phyloP scores from a whole-genome alignment of 2,888 invertebrate genomes.

The Brachylomia viminalis region DNA sequence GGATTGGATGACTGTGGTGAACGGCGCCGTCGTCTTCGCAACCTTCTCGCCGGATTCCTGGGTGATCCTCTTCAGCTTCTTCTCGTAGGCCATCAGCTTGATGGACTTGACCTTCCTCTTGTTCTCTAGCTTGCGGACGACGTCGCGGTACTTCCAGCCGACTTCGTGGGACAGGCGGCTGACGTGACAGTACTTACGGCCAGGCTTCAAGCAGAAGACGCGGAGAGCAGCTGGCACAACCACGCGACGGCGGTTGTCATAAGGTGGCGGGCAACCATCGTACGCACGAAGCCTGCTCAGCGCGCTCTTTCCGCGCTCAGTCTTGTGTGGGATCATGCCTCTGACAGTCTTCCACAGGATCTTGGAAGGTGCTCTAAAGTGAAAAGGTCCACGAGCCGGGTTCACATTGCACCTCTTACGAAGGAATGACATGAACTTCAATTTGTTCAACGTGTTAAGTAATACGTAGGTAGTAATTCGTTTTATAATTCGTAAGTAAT shows the following conservation, averaged over 20 bases:
- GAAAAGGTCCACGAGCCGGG: conserved; percentile 99
- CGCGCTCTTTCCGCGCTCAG: conserved; percentile 98
- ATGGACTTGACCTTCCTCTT: conserved; percentile 97
- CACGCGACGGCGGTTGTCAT: conserved; percentile 98
- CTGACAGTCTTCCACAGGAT: conserved; percentile 99
- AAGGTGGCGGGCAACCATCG: conserved; percentile 99
- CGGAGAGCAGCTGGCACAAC: conserved; percentile 99
- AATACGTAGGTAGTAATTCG: too few relatives aligned
- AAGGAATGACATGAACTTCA: conserved; percentile 99
- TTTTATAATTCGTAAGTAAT: too few relatives aligned
- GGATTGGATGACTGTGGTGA: conserved; percentile 96
- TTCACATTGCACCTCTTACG: conserved; percentile 99
- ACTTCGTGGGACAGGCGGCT: conserved; percentile 99
- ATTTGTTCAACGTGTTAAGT: too few relatives aligned
- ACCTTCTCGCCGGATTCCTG: conserved; percentile 95
- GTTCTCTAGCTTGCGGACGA: conserved; percentile 98
- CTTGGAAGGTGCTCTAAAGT: conserved; percentile 99
- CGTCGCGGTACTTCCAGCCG: conserved; percentile 99
- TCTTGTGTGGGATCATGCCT: conserved; percentile 99
- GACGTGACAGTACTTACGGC: conserved; percentile 99
- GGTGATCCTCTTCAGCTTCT: conserved; percentile 96
- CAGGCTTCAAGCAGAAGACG: conserved; percentile 98
- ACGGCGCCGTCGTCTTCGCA: conserved; percentile 94
- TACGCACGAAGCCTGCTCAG: conserved; percentile 97
- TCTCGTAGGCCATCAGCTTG: conserved; percentile 93